These are phyloP conservation scores for Vanessa atalanta DNA, from an alignment of 1,140 invertebrate species.

Conservation along the genomic window DNA sequence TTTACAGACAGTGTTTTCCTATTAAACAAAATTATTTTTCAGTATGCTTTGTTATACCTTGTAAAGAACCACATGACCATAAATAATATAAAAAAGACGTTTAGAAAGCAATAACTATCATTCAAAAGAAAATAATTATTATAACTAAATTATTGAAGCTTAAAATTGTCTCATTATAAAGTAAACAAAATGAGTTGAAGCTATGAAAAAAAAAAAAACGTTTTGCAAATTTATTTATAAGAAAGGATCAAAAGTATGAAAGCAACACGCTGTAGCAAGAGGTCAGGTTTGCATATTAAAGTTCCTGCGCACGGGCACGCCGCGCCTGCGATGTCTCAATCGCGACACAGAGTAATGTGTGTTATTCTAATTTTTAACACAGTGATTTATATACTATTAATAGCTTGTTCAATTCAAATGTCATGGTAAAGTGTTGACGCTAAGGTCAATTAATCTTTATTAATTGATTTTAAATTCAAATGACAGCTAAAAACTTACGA, in stretches of 20 bases:
- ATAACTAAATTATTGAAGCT: too few relatives aligned
- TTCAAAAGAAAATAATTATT: too few relatives aligned
- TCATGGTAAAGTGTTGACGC: neutral
- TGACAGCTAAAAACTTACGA: neutral
- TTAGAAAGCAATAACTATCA: too few relatives aligned
- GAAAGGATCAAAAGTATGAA: neutral
- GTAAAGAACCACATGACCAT: too few relatives aligned
- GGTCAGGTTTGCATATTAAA: slow-evolving; percentile 62
- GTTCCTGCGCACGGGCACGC: slow-evolving; percentile 47
- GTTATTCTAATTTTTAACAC: slow-evolving; percentile 15
- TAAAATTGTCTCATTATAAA: too few relatives aligned
- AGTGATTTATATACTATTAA: slow-evolving; percentile 5
- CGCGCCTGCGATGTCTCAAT: slow-evolving; percentile 60
- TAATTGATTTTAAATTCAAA: neutral
- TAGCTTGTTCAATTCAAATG: neutral
- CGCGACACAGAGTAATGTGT: slow-evolving; percentile 51
- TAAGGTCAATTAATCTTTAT: neutral
- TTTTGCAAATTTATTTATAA: too few relatives aligned
- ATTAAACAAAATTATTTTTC: too few relatives aligned
- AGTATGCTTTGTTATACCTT: too few relatives aligned
- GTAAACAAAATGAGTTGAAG: too few relatives aligned
- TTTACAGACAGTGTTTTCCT: too few relatives aligned
- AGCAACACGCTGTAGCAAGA: slow-evolving; percentile 37
- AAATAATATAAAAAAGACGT: too few relatives aligned
- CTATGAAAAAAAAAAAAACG: too few relatives aligned